A percentile compares a stretch with the other conserved stretches of the same genome.
phyloP scores from a whole-genome alignment of 2,113 vertebrate genomes.

The Chitala chitala region DNA sequence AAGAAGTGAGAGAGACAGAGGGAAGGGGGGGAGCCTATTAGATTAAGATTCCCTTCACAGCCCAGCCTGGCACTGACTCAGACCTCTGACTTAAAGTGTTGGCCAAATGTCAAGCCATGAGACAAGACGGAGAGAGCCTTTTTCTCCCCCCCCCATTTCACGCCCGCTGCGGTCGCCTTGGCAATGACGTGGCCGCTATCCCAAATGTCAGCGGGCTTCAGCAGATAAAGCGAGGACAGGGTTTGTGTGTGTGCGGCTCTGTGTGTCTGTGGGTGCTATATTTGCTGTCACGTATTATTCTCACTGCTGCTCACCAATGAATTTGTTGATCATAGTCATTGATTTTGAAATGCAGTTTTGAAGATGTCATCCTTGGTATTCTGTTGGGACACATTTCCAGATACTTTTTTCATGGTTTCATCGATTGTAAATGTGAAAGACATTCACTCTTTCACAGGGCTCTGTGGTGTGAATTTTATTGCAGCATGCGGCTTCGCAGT shows the following conservation, averaged over 20 bases:
- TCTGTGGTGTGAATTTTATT: too few species aligned
- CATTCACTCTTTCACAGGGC: too few species aligned
- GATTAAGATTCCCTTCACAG: slow-evolving; percentile 27
- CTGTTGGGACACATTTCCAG: too few species aligned
- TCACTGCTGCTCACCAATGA: not conserved
- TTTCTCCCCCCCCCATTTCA: not conserved
- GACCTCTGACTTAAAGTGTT: slow-evolving; percentile 17
- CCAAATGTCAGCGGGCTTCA: slow-evolving; percentile 27
- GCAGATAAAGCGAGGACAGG: slow-evolving; percentile 10
- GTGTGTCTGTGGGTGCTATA: not conserved
- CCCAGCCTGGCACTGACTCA: slow-evolving; percentile 14
- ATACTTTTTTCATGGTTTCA: too few species aligned
- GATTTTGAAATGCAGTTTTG: slow-evolving; percentile 4
- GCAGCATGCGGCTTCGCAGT: too few species aligned
- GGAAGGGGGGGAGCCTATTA: not conserved
- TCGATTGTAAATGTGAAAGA: too few species aligned
- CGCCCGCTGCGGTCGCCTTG: slow-evolving; percentile 8
- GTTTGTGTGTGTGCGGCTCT: not conserved
- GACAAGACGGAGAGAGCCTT: slow-evolving; percentile 15
- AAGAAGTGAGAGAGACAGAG: not conserved
- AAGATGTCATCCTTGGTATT: too few species aligned
- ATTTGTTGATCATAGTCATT: not conserved
- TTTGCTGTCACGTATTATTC: not conserved
- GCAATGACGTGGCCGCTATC: slow-evolving; percentile 17
- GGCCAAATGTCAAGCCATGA: slow-evolving; percentile 27